Base-by-base conservation (phyloP, 2,113 vertebrate genomes). In the Scomber colias region DNA sequence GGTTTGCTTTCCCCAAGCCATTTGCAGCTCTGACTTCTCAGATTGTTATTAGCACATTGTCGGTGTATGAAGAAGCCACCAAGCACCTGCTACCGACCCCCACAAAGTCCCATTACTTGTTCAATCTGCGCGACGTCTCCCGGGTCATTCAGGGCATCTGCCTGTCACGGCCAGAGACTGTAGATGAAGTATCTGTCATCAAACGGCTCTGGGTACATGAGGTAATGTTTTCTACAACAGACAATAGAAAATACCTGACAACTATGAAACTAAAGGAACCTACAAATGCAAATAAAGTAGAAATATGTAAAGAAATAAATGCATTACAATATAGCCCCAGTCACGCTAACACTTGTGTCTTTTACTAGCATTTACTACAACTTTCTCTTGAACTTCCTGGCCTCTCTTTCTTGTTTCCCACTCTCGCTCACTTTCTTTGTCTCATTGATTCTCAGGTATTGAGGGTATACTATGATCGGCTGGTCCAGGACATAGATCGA, bases 141-240 rank as follows among this genome's bases (percentile, higher is more conserved):
- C 94, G 96, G 14, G 97, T 98, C 67, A 96, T 98, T 85, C 97
- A 98, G 92, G 97, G 97, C 5, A 90, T 97, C 84, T 98, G 97
- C 66, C 84, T 98, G 64, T 97, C 96, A 10, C 91, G 94, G 35
- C 97, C 97, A n/a, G 96, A 97, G 90, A 96, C 95, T 17, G 93
- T 92, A 56, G 93, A 93, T 61, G 94, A 95, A 53, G 82, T 89
- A 60, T 89, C 87, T 54, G 84, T 85, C 27, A 95, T 98, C 76
- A 97, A 97, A 90, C 95, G 96, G 12, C 95, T 98, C n/a, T 98
- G 96, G 97, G 96, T 97, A 87, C 97, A 98, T 80, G 97, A 98
- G 97, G 97, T 97, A 95, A 71, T 40, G 57, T 59, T 56, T 4
- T 27, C 14, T 48, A 49, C 45, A 50, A 13, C 17, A 81, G n/a